These are phyloP conservation scores for Papilio protenor DNA, from an alignment of 2,888 invertebrate genomes.

Conservation along the genomic window DNA sequence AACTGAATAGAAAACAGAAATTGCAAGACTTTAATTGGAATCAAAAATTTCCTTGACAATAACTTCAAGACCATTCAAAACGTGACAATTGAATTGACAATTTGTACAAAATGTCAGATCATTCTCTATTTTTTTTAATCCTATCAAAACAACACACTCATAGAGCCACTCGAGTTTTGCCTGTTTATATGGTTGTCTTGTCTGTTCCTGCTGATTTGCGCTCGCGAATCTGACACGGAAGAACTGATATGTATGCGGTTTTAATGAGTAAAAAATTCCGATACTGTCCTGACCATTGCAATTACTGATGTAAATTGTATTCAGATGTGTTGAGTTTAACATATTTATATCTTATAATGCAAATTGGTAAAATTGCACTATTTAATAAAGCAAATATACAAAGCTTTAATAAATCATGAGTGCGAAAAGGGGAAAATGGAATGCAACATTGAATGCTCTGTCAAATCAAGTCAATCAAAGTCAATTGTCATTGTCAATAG, in stretches of 20 bases:
- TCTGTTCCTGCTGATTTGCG: background rate
- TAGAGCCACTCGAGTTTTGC: background rate
- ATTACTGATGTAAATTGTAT: background rate
- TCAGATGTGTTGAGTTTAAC: too few species aligned
- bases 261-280: too few species aligned
- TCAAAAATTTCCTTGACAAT: background rate
- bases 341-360: too few species aligned
- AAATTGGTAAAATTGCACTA: too few species aligned
- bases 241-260: background rate
- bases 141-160: background rate
- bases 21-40: background rate
- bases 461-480: background rate
- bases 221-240: background rate
- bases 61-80: background rate
- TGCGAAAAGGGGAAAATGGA: too few species aligned
- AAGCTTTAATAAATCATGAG: too few species aligned
- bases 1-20: background rate
- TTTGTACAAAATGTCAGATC: constrained; percentile 7
- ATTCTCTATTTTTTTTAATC: background rate
- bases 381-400: too few species aligned
- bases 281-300: background rate
- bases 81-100: constrained; percentile 2
- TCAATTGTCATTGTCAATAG: background rate
- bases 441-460: too few species aligned
- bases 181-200: background rate